Evolutionary conservation across 2,113 vertebrate species (phyloP).

Genomic region (Cyphomyrus discorhynchus): DNA sequence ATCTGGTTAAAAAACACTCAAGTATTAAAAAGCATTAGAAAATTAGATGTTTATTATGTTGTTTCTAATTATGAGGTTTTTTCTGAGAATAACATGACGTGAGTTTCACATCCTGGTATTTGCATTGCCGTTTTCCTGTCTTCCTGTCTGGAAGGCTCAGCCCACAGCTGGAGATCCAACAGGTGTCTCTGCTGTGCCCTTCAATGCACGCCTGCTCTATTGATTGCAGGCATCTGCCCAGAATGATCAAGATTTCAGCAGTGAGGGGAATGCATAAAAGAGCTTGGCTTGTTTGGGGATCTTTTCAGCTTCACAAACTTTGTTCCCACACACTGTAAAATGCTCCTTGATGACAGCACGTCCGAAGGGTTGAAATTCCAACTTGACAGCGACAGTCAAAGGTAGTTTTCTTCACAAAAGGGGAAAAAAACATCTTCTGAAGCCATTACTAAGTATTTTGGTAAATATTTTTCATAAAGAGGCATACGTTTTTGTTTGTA

Average conservation of each 20-base stretch:
- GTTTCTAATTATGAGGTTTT: background rate
- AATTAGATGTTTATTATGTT: background rate
- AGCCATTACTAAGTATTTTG: background rate
- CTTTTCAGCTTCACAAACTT: background rate
- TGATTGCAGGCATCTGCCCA: background rate
- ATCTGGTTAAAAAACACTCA: background rate
- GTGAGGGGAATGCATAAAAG: constrained; percentile 1
- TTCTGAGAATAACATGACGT: background rate
- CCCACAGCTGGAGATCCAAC: background rate
- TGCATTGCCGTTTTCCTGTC: background rate
- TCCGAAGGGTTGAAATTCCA: background rate
- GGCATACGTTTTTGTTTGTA: background rate
- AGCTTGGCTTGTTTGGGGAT: background rate
- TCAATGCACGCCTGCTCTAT: background rate
- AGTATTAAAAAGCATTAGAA: background rate
- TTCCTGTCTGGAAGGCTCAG: background rate
- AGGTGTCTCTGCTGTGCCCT: background rate
- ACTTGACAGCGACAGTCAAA: background rate
- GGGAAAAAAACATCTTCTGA: background rate
- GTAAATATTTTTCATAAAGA: background rate
- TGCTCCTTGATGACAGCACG: constrained; percentile 1
- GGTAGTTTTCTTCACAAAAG: background rate
- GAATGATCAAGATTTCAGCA: background rate
- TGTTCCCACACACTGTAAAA: background rate
- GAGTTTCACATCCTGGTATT: background rate